phyloP scores from a whole-genome alignment of 2,797 vertebrate genomes.

The Pangasius macronema region DNA sequence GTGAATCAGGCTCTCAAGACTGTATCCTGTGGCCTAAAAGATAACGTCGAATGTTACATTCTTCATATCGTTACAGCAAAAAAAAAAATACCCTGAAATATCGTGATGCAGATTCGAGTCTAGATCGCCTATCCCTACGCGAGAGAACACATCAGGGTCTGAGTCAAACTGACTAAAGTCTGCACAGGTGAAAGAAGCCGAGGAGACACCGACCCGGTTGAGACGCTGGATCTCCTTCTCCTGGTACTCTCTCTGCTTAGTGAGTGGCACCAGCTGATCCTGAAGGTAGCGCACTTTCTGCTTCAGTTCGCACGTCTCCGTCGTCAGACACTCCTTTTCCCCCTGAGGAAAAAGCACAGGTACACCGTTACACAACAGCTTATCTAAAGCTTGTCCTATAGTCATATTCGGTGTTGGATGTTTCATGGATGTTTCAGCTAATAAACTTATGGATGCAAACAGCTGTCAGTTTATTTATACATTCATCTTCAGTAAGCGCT shows the following conservation, averaged over 20 bases:
- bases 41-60: too few species aligned
- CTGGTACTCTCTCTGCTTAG: conserved; percentile 93
- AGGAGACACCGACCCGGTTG: conserved; percentile 80
- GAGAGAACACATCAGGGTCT: background rate
- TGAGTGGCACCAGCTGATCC: conserved; percentile 90
- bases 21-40: too few species aligned
- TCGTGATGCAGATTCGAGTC: too few species aligned
- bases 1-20: too few species aligned
- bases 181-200: background rate
- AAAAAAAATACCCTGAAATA: too few species aligned
- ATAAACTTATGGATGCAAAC: background rate
- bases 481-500: background rate
- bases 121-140: too few species aligned
- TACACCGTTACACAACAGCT: background rate
- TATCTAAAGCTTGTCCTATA: too few species aligned
- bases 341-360: conserved; percentile 72
- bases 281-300: conserved; percentile 91
- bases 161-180: background rate
- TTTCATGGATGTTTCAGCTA: too few species aligned
- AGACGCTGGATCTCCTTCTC: conserved; percentile 97
- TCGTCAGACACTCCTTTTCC: conserved; percentile 86
- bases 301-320: conserved; percentile 88
- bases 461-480: background rate
- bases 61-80: too few species aligned
- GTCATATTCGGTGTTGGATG: too few species aligned